A percentile compares a stretch with the other conserved stretches of the same genome.
Conservation (phyloP, 1,140 invertebrate species). For the Eupeodes corollae region DNA sequence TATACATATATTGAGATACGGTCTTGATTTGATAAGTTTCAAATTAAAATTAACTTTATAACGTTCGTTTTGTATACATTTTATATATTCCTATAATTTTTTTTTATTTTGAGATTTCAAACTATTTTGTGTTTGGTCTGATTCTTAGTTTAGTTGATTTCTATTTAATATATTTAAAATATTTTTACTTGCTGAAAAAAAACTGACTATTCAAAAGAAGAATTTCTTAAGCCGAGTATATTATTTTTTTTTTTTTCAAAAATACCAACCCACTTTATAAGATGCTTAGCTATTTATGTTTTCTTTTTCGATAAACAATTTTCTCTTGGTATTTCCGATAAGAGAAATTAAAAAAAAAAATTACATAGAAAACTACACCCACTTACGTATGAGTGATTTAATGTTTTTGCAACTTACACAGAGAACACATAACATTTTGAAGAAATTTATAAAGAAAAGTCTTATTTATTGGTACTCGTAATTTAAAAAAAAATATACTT, state of each 20-base stretch:
- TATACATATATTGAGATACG: no score
- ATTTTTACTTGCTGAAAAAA: not conserved
- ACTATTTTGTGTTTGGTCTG: not conserved
- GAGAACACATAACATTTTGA: constrained; percentile 35
- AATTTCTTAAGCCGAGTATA: no score
- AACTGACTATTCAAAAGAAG: not conserved
- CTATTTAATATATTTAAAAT: not conserved
- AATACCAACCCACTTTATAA: not conserved
- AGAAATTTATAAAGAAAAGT: constrained; percentile 7
- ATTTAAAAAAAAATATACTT: constrained; percentile 4
- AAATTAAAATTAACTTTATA: no score
- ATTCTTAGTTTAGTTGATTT: not conserved
- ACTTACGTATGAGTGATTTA: not conserved
- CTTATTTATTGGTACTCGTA: not conserved
- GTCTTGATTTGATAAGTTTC: no score
- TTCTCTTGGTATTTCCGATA: not conserved
- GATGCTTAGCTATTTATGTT: not conserved
- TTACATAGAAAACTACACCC: not conserved
- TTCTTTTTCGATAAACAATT: not conserved
- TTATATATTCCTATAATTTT: constrained; percentile 2
- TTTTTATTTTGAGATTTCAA: constrained; percentile 20
- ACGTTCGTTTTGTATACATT: not conserved
- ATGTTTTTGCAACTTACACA: no score
- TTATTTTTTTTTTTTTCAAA: not conserved
- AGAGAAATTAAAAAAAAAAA: not conserved